Conservation (phyloP, 2,888 invertebrate genomes). For the Laothoe populi region DNA sequence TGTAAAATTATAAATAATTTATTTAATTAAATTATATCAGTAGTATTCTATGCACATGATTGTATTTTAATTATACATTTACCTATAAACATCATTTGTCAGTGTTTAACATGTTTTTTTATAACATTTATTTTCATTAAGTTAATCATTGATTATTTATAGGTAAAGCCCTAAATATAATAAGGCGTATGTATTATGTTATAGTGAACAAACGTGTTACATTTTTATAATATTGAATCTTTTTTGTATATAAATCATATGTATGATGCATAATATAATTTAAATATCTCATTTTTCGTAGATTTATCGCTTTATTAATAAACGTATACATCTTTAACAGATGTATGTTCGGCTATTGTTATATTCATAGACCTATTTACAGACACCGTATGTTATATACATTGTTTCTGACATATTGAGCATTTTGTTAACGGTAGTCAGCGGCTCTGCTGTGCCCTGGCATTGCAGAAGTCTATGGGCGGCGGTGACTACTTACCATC, state of each 20-base stretch:
- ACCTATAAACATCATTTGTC: not conserved
- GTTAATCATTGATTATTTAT: not conserved
- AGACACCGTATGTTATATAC: too few relatives aligned
- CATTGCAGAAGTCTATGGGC: too few relatives aligned
- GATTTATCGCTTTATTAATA: conserved; percentile 33
- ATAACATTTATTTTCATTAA: not conserved
- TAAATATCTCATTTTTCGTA: conserved; percentile 43
- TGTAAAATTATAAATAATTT: conserved; percentile 16
- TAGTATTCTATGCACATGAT: conserved; percentile 17
- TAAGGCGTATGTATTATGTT: not conserved
- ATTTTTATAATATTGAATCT: conserved; percentile 33
- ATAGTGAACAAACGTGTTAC: conserved; percentile 30
- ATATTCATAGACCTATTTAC: too few relatives aligned
- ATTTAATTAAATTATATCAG: conserved; percentile 13
- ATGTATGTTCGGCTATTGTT: not conserved
- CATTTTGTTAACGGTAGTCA: too few relatives aligned
- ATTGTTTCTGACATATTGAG: too few relatives aligned
- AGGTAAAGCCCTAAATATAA: conserved; percentile 1
- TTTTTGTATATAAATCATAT: conserved; percentile 41
- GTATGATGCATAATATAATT: conserved; percentile 36
- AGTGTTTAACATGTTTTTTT: not conserved
- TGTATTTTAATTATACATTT: conserved; percentile 26
- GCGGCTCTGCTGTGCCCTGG: too few relatives aligned
- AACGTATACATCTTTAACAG: too few relatives aligned
- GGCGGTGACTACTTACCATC: too few relatives aligned